Evolutionary conservation across 2,797 vertebrate genomes (phyloP), one percentile per base, ranked within the genome.

Genomic region (Erpetoichthys calabaricus): DNA sequence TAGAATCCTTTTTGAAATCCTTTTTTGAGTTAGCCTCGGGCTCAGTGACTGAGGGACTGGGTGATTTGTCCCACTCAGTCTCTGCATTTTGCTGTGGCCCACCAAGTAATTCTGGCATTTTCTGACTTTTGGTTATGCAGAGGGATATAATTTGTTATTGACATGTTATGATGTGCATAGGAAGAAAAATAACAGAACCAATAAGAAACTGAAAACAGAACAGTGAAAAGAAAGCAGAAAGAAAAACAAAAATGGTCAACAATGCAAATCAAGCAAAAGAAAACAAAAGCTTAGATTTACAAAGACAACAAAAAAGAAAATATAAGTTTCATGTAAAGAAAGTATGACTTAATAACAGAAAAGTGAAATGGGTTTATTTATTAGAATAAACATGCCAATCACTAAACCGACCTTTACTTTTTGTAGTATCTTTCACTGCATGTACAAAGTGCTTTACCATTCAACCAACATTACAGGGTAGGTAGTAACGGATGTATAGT

Each of bases 1-100:
- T 93, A 71, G 91, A 92, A 80, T 94, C 92, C 82, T 89, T 91
- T 90, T 80, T 90, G 81, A 85, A 84, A 73, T 95, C 88, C 83
- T 79, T 91, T 82, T 88, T 94, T 68, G 69, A 64, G 47, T 73
- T 68, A 75, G 73, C 65, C 62, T 91, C 85, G 64, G 63, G 73
- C 65, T 90, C 88, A 68, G 81, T 57, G 59, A 70, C 70, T 64
- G 79, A 75, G 75, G 86, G 80, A 71, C 68, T 81, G 59, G 81
- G 70, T 50, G 68, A 74, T 79, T 73, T 86, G 62, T 73, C 74
- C 59, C 88, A 83, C 65, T 89, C 79, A 3, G 79, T 70, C 73
- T 90, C 82, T 74, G 83, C 72, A 66, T 82, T 73, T 73, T 80
- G 75, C n/a, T 82, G 81, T 70, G 78, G 74, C 82, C 86, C 88